Conservation (phyloP, 53 echinoderm and acorn worm species). For the Mesocentrotus franciscanus region DNA sequence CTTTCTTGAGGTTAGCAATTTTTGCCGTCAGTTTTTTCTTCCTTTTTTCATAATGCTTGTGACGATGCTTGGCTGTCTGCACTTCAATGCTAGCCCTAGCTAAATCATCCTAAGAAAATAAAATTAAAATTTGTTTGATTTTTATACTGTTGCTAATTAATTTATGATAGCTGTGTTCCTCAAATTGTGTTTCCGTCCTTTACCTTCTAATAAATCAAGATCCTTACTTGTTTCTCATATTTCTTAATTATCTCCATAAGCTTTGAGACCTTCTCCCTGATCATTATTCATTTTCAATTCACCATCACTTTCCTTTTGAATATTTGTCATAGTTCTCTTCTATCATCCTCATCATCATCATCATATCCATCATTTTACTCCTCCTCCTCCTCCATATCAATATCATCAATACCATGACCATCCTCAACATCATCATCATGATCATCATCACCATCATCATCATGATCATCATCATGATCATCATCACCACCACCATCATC, state of each 20-base stretch:
- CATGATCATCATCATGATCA: not conserved
- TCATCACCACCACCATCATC: too few relatives aligned
- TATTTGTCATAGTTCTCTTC: not conserved
- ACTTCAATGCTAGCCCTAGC: constrained; percentile 66
- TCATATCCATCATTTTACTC: not conserved
- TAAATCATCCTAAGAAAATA: constrained; percentile 74
- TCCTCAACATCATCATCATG: not conserved
- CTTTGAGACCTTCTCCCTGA: not conserved
- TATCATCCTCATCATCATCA: not conserved
- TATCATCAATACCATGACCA: not conserved
- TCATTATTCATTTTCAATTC: not conserved
- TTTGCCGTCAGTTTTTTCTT: constrained; percentile 75
- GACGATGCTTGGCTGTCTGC: constrained; percentile 75
- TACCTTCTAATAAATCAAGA: too few relatives aligned
- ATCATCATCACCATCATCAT: not conserved
- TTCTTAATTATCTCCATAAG: too few relatives aligned
- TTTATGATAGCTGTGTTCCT: not conserved
- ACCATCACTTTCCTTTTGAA: not conserved
- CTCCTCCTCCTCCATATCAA: not conserved
- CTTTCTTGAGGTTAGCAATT: constrained; percentile 71
- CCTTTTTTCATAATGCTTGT: constrained; percentile 83
- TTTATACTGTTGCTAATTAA: not conserved
- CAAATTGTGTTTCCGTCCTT: not conserved
- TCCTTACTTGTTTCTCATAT: not conserved
- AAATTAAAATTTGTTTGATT: not conserved